A percentile compares a stretch with the other conserved stretches of the same genome.
These are phyloP conservation scores for Gymnosoma rotundatum DNA, from an alignment of 2,888 invertebrate genomes.

Conservation along the genomic window DNA sequence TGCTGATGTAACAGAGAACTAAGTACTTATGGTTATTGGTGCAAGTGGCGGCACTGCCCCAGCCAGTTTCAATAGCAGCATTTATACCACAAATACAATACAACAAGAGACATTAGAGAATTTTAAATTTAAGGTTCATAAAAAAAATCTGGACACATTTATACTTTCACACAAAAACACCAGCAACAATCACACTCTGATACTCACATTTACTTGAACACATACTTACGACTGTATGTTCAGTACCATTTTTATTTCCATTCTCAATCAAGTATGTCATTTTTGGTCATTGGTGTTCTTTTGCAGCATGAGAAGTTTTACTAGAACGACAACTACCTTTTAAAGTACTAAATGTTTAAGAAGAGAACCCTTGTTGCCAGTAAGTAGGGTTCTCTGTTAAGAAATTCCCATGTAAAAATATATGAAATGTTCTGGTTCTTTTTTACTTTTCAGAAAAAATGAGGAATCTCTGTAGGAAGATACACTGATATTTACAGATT, in stretches of 20 bases:
- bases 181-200: neutral
- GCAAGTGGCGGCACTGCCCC: slow-evolving; percentile 14
- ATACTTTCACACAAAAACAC: slow-evolving; percentile 4
- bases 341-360: slow-evolving; percentile 33
- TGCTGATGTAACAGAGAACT: slow-evolving; percentile 47
- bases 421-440: no score
- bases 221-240: neutral
- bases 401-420: no score
- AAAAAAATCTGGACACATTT: slow-evolving; percentile 35
- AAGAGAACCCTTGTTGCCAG: slow-evolving; percentile 25
- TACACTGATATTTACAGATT: no score
- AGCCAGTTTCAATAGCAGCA: slow-evolving; percentile 22
- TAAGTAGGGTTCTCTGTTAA: no score
- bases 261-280: slow-evolving; percentile 60
- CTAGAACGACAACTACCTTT: slow-evolving; percentile 34
- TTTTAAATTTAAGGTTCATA: slow-evolving; percentile 34
- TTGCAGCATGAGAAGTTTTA: slow-evolving; percentile 8
- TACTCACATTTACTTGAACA: neutral
- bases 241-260: slow-evolving; percentile 53
- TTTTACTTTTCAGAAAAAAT: no score
- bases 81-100: slow-evolving; percentile 13
- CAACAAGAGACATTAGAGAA: slow-evolving; percentile 37
- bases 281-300: slow-evolving; percentile 41
- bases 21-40: slow-evolving; percentile 63
- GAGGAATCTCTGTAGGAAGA: no score